Percentiles rank a stretch among this genome's conserved stretches.
Conservation (phyloP, 2,113 vertebrate species). For the Hirundichthys speculiger region DNA sequence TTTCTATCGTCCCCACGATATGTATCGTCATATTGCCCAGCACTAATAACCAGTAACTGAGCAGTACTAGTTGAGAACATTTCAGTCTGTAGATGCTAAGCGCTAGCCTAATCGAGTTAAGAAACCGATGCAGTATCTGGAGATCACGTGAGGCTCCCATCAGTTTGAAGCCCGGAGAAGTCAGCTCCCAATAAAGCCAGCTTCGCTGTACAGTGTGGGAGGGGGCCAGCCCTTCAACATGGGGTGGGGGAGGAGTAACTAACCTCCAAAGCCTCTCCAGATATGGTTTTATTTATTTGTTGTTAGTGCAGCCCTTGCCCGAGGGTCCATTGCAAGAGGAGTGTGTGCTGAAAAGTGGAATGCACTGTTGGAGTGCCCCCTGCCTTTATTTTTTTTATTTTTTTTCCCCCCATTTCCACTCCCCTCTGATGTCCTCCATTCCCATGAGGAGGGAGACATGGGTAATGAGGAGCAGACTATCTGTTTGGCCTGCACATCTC, state of each 20-base stretch:
- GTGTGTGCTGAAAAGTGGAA: constrained; percentile 20
- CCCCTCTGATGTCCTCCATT: constrained; percentile 25
- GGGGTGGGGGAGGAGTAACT: constrained; percentile 30
- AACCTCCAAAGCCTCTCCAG: constrained; percentile 38
- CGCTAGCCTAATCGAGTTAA: constrained; percentile 6
- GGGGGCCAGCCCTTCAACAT: constrained; percentile 37
- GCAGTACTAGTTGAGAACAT: no score
- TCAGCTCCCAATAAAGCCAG: no score
- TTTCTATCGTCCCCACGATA: no score
- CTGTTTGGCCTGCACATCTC: constrained; percentile 43
- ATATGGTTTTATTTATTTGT: constrained; percentile 60
- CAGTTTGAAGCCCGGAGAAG: constrained; percentile 49
- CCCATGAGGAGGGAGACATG: constrained; percentile 39
- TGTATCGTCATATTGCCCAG: no score
- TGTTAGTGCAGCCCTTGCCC: constrained; percentile 40
- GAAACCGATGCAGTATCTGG: constrained; percentile 6
- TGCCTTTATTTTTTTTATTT: constrained; percentile 10
- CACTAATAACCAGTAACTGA: no score
- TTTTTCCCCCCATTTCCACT: not conserved
- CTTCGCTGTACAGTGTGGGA: constrained; percentile 22
- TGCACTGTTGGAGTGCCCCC: constrained; percentile 2
- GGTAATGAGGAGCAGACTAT: constrained; percentile 28
- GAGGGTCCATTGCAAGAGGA: constrained; percentile 26
- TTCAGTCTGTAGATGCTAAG: not conserved
- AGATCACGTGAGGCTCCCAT: constrained; percentile 44